phyloP scores from a whole-genome alignment of 1,140 invertebrate species.

The Hyposmocoma kahamanoa region DNA sequence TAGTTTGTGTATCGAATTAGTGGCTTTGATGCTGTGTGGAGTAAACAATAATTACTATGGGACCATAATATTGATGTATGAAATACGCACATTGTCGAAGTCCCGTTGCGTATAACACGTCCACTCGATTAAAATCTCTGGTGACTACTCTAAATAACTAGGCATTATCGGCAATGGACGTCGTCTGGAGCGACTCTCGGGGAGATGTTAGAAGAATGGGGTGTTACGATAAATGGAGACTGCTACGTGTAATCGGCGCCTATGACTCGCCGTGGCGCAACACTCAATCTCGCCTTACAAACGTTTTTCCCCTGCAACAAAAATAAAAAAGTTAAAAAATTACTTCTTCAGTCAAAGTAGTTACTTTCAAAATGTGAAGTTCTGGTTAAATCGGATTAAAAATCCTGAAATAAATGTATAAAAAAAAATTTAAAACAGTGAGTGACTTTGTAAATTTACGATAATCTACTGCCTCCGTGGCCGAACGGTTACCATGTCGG shows the following conservation, averaged over 20 bases:
- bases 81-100: conserved; percentile 57
- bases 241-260: conserved; percentile 19
- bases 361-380: conserved; percentile 3
- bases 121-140: conserved; percentile 25
- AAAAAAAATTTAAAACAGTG: too few relatives aligned
- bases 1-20: conserved; percentile 37
- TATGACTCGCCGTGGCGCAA: conserved; percentile 40
- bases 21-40: not conserved
- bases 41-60: not conserved
- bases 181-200: too few relatives aligned
- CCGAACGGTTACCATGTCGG: too few relatives aligned
- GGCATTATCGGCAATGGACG: too few relatives aligned
- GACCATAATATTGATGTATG: conserved; percentile 19
- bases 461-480: too few relatives aligned
- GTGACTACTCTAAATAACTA: too few relatives aligned
- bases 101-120: conserved; percentile 22
- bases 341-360: conserved; percentile 12
- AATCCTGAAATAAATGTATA: too few relatives aligned
- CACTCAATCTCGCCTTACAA: conserved; percentile 83
- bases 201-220: conserved; percentile 10
- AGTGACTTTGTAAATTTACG: too few relatives aligned
- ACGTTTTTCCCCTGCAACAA: conserved; percentile 81
- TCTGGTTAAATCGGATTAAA: too few relatives aligned
- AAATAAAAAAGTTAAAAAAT: too few relatives aligned
- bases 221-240: conserved; percentile 4